A percentile compares a stretch with the other conserved stretches of the same genome.
Evolutionary conservation across 2,888 invertebrate species (phyloP).

Genomic region (Macaria liturata): DNA sequence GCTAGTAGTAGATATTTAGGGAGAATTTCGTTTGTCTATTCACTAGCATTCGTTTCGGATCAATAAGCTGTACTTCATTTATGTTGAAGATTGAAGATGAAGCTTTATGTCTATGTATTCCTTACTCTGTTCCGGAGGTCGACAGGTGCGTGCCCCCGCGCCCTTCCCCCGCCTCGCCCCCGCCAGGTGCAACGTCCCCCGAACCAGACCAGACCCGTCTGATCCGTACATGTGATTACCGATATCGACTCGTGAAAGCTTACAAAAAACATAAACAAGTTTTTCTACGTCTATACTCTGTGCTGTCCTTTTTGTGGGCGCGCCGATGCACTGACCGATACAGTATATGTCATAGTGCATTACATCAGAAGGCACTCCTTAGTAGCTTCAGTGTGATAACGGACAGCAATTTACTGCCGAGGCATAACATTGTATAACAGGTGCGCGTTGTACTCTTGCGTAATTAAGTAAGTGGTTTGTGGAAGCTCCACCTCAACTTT

Average conservation of each 20-base stretch:
- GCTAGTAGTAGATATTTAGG: no score
- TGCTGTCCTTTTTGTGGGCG: slow-evolving; percentile 27
- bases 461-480: slow-evolving; percentile 16
- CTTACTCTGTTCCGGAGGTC: slow-evolving; percentile 29
- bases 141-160: slow-evolving; percentile 54
- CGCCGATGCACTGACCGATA: slow-evolving; percentile 13
- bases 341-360: no score
- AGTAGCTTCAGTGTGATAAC: slow-evolving; percentile 19
- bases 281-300: slow-evolving; percentile 22
- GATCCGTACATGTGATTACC: slow-evolving; percentile 33
- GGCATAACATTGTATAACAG: slow-evolving; percentile 18
- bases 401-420: slow-evolving; percentile 27
- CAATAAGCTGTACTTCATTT: no score
- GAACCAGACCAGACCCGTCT: slow-evolving; percentile 42
- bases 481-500: not conserved
- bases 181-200: slow-evolving; percentile 61
- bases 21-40: no score
- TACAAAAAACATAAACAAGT: slow-evolving; percentile 38
- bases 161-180: slow-evolving; percentile 27
- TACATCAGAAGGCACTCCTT: slow-evolving; percentile 27
- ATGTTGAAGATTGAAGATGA: no score
- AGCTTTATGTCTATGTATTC: no score
- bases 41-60: no score
- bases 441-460: slow-evolving; percentile 20
- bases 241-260: slow-evolving; percentile 35